Evolutionary conservation across 2,888 invertebrate species (phyloP), one percentile per base, ranked within the genome.

Genomic region (Onchidella celtica): DNA sequence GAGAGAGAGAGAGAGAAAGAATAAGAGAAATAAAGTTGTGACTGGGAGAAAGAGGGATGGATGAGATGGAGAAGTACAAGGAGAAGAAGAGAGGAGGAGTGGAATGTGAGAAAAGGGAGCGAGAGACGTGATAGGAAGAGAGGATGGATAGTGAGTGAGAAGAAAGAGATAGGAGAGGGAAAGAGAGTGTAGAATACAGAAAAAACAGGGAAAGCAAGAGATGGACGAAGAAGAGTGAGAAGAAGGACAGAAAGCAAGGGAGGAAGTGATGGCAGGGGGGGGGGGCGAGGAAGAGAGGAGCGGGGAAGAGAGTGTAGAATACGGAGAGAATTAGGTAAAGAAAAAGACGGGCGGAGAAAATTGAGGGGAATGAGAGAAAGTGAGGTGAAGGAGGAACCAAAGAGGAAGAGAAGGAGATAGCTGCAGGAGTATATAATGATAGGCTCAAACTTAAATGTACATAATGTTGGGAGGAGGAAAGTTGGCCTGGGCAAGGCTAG

Each of bases 1-100:
- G 73, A 73, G 73, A 47, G 57, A 47, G 73, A 73, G 55, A 73
- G n/a, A n/a, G n/a, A n/a, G n/a, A n/a, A n/a, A n/a, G n/a, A n/a
- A n/a, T n/a, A n/a, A n/a, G n/a, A n/a, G n/a, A n/a, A n/a, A n/a
- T n/a, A n/a, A n/a, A n/a, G n/a, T n/a, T n/a, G n/a, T n/a, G n/a
- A n/a, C n/a, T n/a, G n/a, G n/a, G n/a, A n/a, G n/a, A n/a, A n/a
- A n/a, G n/a, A n/a, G n/a, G n/a, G n/a, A n/a, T n/a, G n/a, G n/a
- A n/a, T n/a, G n/a, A n/a, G n/a, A n/a, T n/a, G n/a, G n/a, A n/a
- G n/a, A n/a, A n/a, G n/a, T n/a, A n/a, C n/a, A n/a, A n/a, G n/a
- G n/a, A n/a, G 69, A 36, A 57, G 57, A 57, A 11, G 17, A 57
- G 24, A 57, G 17, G 6, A 66, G 27, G 29, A 34, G 34, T 21